A percentile compares a stretch with the other conserved stretches of the same genome.
Evolutionary conservation across 2,113 vertebrate species (phyloP).

Genomic region (Vanacampus margaritifer): DNA sequence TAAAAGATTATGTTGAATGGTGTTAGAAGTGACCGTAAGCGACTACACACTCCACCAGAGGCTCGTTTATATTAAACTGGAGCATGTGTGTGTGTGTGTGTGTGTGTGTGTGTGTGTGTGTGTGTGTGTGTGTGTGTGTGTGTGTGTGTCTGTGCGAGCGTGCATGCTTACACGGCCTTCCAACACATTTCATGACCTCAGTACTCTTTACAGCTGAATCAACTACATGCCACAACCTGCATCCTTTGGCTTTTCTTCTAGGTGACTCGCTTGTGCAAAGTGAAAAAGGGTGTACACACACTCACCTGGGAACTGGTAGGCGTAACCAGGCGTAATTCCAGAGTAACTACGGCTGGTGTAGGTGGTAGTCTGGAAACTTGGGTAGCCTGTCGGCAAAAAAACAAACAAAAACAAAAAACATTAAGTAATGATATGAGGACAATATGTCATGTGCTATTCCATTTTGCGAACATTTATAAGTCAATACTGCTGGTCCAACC

Average conservation of each 20-base stretch:
- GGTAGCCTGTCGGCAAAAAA: constrained; percentile 79
- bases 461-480: not conserved
- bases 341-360: constrained; percentile 93
- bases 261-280: not conserved
- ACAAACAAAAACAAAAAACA: not conserved
- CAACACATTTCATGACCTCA: constrained; percentile 8
- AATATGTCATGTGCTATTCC: not conserved
- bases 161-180: not conserved
- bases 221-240: constrained; percentile 13
- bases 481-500: not conserved
- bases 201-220: constrained; percentile 15
- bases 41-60: constrained; percentile 15
- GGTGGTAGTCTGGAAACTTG: constrained; percentile 91
- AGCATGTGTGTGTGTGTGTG: not conserved
- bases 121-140: not conserved
- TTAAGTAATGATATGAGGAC: not conserved
- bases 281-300: not conserved
- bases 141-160: no score
- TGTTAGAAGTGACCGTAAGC: not conserved
- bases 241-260: constrained; percentile 10
- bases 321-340: constrained; percentile 90
- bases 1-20: not conserved
- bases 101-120: no score
- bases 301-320: constrained; percentile 94
- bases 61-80: not conserved